phyloP scores from a whole-genome alignment of 2,113 vertebrate genomes.

The Cyanoliseus patagonus region DNA sequence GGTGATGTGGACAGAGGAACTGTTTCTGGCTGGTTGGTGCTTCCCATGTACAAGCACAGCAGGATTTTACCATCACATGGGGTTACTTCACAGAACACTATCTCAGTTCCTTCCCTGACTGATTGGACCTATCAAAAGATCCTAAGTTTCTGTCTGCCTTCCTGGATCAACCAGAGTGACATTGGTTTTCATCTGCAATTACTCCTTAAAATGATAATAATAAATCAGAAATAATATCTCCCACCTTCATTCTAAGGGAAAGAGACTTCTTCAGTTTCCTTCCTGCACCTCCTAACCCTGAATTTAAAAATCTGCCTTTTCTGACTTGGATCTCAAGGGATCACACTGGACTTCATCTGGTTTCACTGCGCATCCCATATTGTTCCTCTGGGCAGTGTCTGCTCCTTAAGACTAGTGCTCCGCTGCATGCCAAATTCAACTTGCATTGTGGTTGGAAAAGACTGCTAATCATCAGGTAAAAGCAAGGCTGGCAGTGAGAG shows the following conservation, averaged over 20 bases:
- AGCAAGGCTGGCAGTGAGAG: background rate
- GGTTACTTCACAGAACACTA: background rate
- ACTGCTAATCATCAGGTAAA: background rate
- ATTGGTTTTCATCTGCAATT: background rate
- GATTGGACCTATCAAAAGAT: background rate
- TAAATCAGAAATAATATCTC: background rate
- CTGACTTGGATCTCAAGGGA: background rate
- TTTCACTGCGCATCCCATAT: background rate
- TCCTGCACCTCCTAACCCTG: background rate
- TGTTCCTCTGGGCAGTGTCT: background rate
- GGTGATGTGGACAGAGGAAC: background rate
- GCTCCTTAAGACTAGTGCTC: background rate
- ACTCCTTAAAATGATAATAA: background rate
- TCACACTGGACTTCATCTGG: background rate
- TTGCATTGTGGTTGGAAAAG: background rate
- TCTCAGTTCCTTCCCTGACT: background rate
- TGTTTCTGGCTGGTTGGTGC: background rate
- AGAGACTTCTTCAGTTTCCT: background rate
- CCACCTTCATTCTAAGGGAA: background rate
- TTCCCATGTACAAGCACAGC: background rate
- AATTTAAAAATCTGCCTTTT: constrained; percentile 1
- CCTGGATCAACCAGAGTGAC: background rate
- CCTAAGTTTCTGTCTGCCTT: background rate
- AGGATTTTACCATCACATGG: background rate
- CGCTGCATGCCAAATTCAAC: background rate